Evolutionary conservation across 2,888 invertebrate genomes (phyloP).

Genomic region (Esperia sulphurella): DNA sequence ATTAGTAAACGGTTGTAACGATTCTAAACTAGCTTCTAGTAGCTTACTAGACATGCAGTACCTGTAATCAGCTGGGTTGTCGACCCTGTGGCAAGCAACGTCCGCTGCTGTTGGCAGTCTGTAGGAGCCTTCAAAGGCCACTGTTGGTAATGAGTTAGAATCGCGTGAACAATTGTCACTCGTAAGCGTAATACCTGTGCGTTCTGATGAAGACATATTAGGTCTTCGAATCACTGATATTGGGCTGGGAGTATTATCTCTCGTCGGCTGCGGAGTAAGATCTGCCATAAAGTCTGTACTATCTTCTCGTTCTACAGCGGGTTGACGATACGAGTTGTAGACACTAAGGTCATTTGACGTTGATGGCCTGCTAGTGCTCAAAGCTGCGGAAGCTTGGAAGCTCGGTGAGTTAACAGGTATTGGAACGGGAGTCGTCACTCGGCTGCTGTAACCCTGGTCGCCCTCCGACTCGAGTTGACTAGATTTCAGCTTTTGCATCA

Average conservation of each 20-base stretch:
- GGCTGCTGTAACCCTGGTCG: constrained; percentile 66
- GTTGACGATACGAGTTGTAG: too few species aligned
- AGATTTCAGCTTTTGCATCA: constrained; percentile 67
- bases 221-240: too few species aligned
- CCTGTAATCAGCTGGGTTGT: constrained; percentile 50
- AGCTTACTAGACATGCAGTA: constrained; percentile 55
- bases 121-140: constrained; percentile 23
- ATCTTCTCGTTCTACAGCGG: too few species aligned
- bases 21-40: constrained; percentile 53
- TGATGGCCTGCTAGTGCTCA: too few species aligned
- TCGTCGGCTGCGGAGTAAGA: too few species aligned
- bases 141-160: too few species aligned
- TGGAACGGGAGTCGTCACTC: constrained; percentile 54
- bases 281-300: too few species aligned
- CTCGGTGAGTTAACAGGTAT: constrained; percentile 52
- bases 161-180: too few species aligned
- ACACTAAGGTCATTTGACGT: too few species aligned
- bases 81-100: constrained; percentile 48
- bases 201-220: too few species aligned
- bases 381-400: constrained; percentile 1
- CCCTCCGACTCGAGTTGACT: constrained; percentile 47
- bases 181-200: too few species aligned
- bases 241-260: too few species aligned
- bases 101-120: constrained; percentile 32
- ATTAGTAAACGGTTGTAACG: constrained; percentile 40